Base-by-base conservation (phyloP, 1,140 invertebrate species). In the Drosophila carrolli region DNA sequence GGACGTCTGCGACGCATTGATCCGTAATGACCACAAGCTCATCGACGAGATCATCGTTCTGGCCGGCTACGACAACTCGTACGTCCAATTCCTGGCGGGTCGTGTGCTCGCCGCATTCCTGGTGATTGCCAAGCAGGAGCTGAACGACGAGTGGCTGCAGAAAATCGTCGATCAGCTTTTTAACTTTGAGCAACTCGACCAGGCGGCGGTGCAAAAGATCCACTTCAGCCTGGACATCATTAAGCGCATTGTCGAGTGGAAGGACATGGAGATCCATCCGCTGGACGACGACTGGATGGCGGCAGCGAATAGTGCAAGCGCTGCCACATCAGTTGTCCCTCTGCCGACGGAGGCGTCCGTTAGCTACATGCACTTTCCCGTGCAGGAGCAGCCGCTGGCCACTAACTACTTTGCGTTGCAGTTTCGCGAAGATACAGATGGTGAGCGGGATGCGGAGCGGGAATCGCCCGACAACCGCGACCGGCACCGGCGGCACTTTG, bases 231-330 rank as follows among this genome's bases (percentile, higher is more conserved):
- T 97, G 71, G 97, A 97, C 84, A 95, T 97, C 43, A 95, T 98
- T 43, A 96, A 96, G 82, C 94, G 96, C 59, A 95, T 97, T 67
- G 95, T 97, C 1, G 97, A 97, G 89, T 97, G 96, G 95, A 97
- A 97, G 91, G 96, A 97, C 91, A 94, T 95, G 38, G 95, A 96
- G 75, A 94, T 96, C 65, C 97, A 97, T 93, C 96, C 96, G 0
- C 88, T 97, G 16, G 96, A 97, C 83, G 96, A 97, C 44, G 91
- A 92, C 40, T 83, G 75, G 43, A 67, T 77, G 56, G 41, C 67
- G 29, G 62, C 77, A 40, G 32, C 78, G 7, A 67, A 38, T n/a
- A 50, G 65, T 0, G 51, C 59, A 4, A 27, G 58, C 8, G 51
- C 63, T 6, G 51, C 68, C 43, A 47, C 68, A 1, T 41, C 68